Evolutionary conservation across 2,113 vertebrate species (phyloP), one percentile per base, ranked within the genome.

Genomic region (Pterocles gutturalis): DNA sequence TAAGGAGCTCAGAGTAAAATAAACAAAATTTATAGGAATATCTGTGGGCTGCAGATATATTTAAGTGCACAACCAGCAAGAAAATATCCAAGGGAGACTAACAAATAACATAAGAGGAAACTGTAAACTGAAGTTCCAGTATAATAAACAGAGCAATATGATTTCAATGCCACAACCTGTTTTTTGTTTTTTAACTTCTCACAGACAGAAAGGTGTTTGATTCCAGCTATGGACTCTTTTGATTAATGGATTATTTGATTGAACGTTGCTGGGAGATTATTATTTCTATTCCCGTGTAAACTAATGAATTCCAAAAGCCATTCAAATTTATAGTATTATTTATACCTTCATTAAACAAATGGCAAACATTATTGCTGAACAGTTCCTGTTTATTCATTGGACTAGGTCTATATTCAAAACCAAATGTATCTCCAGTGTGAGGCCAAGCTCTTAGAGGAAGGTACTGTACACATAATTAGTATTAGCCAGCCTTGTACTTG

Each of bases 11-110:
- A 55, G 76, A 71, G 81, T 58, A 83, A 95, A 96, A 87, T 81
- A 92, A 94, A 89, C 19, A 83, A 95, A 94, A 69, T 83, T 76
- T 91, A 87, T 78, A 79, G 41, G 60, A 90, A 64, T 94, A 76
- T 82, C 43, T 80, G 38, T 53, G 45, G 79, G 53, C 31, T 92
- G 46, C 61, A 89, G 41, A 21, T 72, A 91, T 31, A 57, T 87
- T 80, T 93, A 90, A 87, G 51, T 45, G 26, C 45, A 89, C n/a
- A 93, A 81, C n/a, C 21, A 83, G 43, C n/a, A 95, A 94, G 55
- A 90, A 91, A 96, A 66, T 87, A 79, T 70, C 72, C 43, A 86
- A 91, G 36, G 55, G 17, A 95, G 33, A 48, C 36, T 83, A 95
- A 89, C 61, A 41, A 82, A 58, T 80, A 92, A 70, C 57, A 10